Base-by-base conservation (phyloP, 2,888 invertebrate species). In the Thera obeliscata region DNA sequence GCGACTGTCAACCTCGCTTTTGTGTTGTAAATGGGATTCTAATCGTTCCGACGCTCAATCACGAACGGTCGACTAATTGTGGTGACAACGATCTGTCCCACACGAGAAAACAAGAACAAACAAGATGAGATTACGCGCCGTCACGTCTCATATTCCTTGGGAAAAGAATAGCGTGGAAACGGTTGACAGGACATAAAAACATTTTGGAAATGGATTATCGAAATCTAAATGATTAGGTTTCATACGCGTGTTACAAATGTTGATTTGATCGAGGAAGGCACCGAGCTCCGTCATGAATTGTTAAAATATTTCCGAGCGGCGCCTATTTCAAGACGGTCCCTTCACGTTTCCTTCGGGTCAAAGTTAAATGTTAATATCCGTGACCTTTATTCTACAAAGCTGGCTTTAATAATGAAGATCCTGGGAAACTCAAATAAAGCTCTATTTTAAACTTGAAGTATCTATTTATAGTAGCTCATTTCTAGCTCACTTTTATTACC, bases 11-110 rank as follows among this genome's bases (percentile, higher is more conserved):
- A 48, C 50, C 50, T 22, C 66, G 64, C 59, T 73, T 76, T 80
- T 79, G 78, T 77, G 48, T 75, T 69, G 65, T 69, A 73, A 79
- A 81, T 76, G 72, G 78, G 76, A 75, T 76, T 78, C 74, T 78
- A 77, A 81, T 78, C 65, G 72, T 68, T 69, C 54, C 56, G 12
- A 68, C 62, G 67, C 72, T 74, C 76, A 76, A 78, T 76, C 72
- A 73, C 66, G 59, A 22, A 67, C 65, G 54, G 65, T 46, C 22
- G 70, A 71, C 71, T 75, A 75, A 75, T 75, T 74, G 74, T 67
- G 46, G 69, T 63, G 70, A 74, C 74, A 74, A 67, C 65, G 57
- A 74, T 71, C 72, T 75, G 72, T 72, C 72, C 65, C 72, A 69
- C 70, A 56, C 50, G 64, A 67, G 60, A 62, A 60, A 54, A 64